These are phyloP conservation scores for Noctua fimbriata DNA, from an alignment of 2,888 invertebrate species.

Conservation along the genomic window DNA sequence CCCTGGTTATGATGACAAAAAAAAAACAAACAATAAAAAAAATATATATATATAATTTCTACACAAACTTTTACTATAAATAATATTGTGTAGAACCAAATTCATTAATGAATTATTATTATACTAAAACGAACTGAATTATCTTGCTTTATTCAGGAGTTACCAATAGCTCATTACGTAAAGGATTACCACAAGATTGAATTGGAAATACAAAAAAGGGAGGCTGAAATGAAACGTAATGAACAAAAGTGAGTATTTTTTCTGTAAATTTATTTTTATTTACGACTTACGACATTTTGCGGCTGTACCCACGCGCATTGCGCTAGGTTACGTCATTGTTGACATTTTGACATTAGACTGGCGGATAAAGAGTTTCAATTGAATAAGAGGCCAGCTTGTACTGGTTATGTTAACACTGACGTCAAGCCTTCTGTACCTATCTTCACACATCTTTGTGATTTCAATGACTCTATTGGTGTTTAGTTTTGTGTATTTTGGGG, in stretches of 20 bases:
- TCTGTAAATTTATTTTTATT: background rate
- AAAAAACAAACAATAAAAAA: too few species aligned
- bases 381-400: background rate
- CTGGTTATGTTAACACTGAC: background rate
- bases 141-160: slow-evolving; percentile 14
- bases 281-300: background rate
- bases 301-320: background rate
- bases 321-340: background rate
- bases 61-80: too few species aligned
- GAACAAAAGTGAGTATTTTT: slow-evolving; percentile 27
- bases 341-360: background rate
- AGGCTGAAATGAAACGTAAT: slow-evolving; percentile 5
- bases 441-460: background rate
- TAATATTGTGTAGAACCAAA: too few species aligned
- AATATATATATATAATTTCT: too few species aligned
- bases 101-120: background rate
- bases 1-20: background rate
- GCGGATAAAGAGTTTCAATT: background rate
- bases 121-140: background rate
- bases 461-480: slow-evolving; percentile 6
- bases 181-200: slow-evolving; percentile 46
- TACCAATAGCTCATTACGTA: slow-evolving; percentile 39
- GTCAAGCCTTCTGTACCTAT: background rate
- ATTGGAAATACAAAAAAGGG: slow-evolving; percentile 33
- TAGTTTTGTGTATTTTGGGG: background rate